phyloP scores from a whole-genome alignment of 2,113 vertebrate genomes.

The Anser cygnoides region DNA sequence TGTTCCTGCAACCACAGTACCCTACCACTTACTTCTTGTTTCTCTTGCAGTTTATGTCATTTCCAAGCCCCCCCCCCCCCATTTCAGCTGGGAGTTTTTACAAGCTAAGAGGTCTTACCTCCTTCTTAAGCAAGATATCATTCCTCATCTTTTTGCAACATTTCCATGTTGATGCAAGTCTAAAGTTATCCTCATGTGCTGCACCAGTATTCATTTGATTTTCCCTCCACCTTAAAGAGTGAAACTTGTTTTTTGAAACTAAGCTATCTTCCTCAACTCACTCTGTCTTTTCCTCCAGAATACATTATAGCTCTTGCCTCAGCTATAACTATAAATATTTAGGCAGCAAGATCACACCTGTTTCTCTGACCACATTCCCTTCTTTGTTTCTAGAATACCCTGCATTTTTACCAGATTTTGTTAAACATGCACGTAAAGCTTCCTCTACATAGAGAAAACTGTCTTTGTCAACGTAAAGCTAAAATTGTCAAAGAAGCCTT shows the following conservation, averaged over 20 bases:
- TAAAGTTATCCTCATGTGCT: neutral
- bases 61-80: neutral
- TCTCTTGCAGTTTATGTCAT: neutral
- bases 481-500: neutral
- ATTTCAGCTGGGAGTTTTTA: neutral
- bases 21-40: neutral
- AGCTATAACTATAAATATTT: neutral
- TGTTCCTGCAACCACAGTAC: neutral
- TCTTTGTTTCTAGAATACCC: neutral
- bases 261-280: neutral
- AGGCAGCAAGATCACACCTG: neutral
- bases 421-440: neutral
- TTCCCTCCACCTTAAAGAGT: neutral
- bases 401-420: neutral
- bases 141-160: neutral
- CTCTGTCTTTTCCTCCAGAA: neutral
- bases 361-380: neutral
- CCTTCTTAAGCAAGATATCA: neutral
- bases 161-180: neutral
- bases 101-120: neutral
- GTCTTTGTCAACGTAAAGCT: neutral
- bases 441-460: neutral
- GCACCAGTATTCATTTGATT: neutral
- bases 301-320: neutral
- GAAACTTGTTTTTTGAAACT: neutral